Percentiles rank a stretch among this genome's conserved stretches.
phyloP scores from a whole-genome alignment of 2,113 vertebrate species.

The Colius striatus region DNA sequence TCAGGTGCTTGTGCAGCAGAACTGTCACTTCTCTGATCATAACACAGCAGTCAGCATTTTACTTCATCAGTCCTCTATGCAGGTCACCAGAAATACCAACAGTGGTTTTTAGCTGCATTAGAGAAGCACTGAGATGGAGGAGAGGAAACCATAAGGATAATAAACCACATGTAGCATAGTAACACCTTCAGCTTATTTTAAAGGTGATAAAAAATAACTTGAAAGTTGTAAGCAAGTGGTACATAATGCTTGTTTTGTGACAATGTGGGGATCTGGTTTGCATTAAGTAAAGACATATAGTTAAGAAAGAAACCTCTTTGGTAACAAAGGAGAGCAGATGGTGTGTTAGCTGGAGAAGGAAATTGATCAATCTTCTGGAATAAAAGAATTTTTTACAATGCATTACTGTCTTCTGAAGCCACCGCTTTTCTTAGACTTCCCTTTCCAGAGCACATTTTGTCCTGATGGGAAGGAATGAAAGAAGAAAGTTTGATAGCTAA shows the following conservation, averaged over 20 bases:
- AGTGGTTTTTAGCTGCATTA: neutral
- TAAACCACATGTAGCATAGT: conserved; percentile 7
- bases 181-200: neutral
- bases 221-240: neutral
- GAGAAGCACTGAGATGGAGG: neutral
- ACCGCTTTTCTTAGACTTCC: neutral
- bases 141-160: neutral
- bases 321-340: neutral
- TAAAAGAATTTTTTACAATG: neutral
- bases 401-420: neutral
- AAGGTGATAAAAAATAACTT: neutral
- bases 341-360: neutral
- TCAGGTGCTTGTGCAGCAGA: neutral
- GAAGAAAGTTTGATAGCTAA: neutral
- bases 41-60: neutral
- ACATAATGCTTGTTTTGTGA: neutral
- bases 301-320: neutral
- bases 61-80: neutral
- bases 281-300: neutral
- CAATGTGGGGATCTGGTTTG: neutral
- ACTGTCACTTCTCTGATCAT: neutral
- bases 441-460: neutral
- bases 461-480: neutral
- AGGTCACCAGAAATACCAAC: neutral
- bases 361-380: neutral